Base-by-base conservation (phyloP, 2,113 vertebrate species). In the Procapra przewalskii region DNA sequence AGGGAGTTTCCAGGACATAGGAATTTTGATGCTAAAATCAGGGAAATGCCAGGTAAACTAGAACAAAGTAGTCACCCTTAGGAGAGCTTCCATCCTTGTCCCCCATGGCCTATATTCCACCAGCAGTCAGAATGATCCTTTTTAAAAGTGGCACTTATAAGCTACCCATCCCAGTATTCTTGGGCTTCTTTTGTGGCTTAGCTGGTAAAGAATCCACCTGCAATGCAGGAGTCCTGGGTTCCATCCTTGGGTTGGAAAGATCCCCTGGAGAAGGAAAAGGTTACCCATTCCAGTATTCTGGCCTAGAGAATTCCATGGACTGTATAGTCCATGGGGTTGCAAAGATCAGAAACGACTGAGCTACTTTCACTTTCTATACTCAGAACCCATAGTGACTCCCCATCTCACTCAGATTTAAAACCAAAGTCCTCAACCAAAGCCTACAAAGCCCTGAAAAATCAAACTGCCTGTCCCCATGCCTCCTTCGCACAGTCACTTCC, bases 381-480 rank as follows among this genome's bases (percentile, higher is more conserved):
- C 21, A 91, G 84, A 91, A 79, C 27, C 50, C 91, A 84, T 19
- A 88, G 23, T 19, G 77, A 90, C 25, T 89, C 84, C n/a, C 25
- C 79, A 60, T 88, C 71, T 94, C 79, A 85, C 23, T 95, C 36
- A 60, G 27, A 93, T 84, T 85, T 48, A 96, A 97, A 95, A 92
- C 21, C n/a, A 89, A 29, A 93, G 40, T 93, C n/a, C 52, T 94
- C 83, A 90, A 52, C 23, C 81, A 90, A 94, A 31, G n/a, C 54
- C 45, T 91, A n/a, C 82, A 89, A 93, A 96, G 29, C 36, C n/a
- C 60, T 57, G 33, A 88, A 9, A 17, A 23, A 59, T 88, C 77
- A 92, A 80, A 77, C n/a, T 50, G 29, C 50, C 36, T n/a, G 13
- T 82, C 25, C 67, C 64, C 11, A 21, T 54, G 80, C 45, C 45